Evolutionary conservation across 2,797 vertebrate genomes (phyloP), one percentile per base, ranked within the genome.

Genomic region (Sebastes taczanowskii): DNA sequence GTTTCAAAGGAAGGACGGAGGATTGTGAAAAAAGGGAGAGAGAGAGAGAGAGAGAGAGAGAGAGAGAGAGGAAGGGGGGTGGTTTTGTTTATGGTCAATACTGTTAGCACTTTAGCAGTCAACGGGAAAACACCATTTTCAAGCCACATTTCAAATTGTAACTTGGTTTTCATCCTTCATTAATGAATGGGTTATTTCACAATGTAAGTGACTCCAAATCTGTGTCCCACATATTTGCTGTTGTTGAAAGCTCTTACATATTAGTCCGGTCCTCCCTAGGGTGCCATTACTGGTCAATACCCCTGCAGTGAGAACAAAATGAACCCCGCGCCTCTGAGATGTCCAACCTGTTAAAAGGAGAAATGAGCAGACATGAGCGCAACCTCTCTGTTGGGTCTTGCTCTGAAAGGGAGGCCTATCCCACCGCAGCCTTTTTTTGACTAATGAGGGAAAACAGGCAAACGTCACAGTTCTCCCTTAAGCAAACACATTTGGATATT

Each of bases 261-360:
- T 94, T 92, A 93, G 86, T 73, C 73, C 77, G 10, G 66, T 27
- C 27, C 82, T 94, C 93, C 88, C 92, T 22, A 22, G 93, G 91
- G 92, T 81, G 86, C 90, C 90, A 94, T 94, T 95, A 95, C 72
- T 87, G 90, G 88, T 92, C 91, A 90, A 92, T 94, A 89, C 83
- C 91, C 90, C 94, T 88, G 86, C 86, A 91, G 91, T 90, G 93
- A 93, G 92, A 94, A 91, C 91, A 94, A 95, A 96, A 95, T 96
- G 91, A 96, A 93, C 90, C 89, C 46, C 32, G 58, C n/a, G 78
- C 86, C 90, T 88, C 79, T 86, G 90, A 91, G 92, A 94, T 90
- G 90, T 92, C 91, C 83, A 83, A 92, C 93, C 93, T 94, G 94
- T 94, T 94, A 93, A 94, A 94, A 90, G 91, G 91, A 92, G 92